These are phyloP conservation scores for Andrena marginata DNA, from an alignment of 2,888 invertebrate genomes.

Conservation along the genomic window DNA sequence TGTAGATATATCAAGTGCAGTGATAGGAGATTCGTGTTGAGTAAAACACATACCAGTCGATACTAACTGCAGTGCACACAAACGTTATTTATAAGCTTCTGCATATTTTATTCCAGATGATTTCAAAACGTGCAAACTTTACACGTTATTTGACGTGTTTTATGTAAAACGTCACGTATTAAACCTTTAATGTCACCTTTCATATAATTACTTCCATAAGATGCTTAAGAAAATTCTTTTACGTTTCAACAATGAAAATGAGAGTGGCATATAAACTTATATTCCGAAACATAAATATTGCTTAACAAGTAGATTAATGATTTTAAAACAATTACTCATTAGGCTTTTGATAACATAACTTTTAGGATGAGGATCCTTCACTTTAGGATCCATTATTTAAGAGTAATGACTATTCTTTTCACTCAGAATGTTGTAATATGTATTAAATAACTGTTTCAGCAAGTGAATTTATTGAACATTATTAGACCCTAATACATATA, in stretches of 20 bases:
- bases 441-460: not conserved
- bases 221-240: too few relatives aligned
- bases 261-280: too few relatives aligned
- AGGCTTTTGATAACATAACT: too few relatives aligned
- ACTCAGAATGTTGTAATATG: not conserved
- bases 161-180: not conserved
- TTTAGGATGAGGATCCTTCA: too few relatives aligned
- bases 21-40: slow-evolving; percentile 2
- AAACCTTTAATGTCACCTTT: not conserved
- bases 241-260: too few relatives aligned
- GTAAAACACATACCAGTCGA: not conserved
- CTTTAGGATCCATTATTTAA: too few relatives aligned
- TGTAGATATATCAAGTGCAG: slow-evolving; percentile 1
- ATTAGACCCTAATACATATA: not conserved
- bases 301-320: too few relatives aligned
- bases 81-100: not conserved
- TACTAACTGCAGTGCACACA: not conserved
- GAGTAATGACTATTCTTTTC: too few relatives aligned
- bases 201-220: too few relatives aligned
- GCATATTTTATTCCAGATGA: not conserved
- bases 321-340: too few relatives aligned
- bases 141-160: not conserved
- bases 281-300: not conserved
- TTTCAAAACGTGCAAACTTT: not conserved
- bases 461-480: not conserved